Evolutionary conservation across 2,888 invertebrate genomes (phyloP).

Genomic region (Athripsodes cinereus): DNA sequence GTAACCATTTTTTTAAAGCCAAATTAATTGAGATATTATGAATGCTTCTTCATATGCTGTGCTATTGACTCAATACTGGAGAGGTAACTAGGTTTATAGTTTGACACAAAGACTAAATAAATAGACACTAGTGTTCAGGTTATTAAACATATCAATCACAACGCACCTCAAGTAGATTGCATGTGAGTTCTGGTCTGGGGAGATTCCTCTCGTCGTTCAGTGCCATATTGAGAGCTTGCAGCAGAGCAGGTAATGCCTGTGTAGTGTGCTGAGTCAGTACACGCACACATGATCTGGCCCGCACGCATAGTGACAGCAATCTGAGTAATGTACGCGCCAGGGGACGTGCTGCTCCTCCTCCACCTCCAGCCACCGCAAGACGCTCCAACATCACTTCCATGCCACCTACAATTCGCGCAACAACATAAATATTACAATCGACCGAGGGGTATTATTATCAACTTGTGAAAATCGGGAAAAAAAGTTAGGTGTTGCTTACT

Average conservation of each 20-base stretch:
- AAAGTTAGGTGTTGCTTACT: no score
- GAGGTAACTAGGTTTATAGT: no score
- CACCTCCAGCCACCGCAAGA: conserved; percentile 71
- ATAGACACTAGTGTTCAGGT: no score
- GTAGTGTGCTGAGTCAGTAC: conserved; percentile 81
- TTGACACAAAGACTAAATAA: no score
- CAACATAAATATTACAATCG: no score
- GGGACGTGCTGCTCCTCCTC: conserved; percentile 80
- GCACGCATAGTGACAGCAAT: conserved; percentile 82
- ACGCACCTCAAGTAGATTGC: conserved; percentile 84
- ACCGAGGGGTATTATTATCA: no score
- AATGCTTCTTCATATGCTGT: no score
- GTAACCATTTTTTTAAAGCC: not conserved
- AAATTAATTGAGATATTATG: not conserved
- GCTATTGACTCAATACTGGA: no score
- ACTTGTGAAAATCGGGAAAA: no score
- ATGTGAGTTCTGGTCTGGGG: conserved; percentile 74
- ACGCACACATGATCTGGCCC: conserved; percentile 83
- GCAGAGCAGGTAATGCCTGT: conserved; percentile 73
- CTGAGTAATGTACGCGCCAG: conserved; percentile 86
- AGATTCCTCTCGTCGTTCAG: conserved; percentile 55
- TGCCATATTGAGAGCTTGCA: conserved; percentile 75
- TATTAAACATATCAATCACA: no score
- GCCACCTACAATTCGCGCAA: conserved; percentile 43
- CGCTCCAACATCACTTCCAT: conserved; percentile 76